A percentile compares a stretch with the other conserved stretches of the same genome.
These are phyloP conservation scores for Indicator maculatus DNA, from an alignment of 2,113 vertebrate genomes.

Conservation along the genomic window DNA sequence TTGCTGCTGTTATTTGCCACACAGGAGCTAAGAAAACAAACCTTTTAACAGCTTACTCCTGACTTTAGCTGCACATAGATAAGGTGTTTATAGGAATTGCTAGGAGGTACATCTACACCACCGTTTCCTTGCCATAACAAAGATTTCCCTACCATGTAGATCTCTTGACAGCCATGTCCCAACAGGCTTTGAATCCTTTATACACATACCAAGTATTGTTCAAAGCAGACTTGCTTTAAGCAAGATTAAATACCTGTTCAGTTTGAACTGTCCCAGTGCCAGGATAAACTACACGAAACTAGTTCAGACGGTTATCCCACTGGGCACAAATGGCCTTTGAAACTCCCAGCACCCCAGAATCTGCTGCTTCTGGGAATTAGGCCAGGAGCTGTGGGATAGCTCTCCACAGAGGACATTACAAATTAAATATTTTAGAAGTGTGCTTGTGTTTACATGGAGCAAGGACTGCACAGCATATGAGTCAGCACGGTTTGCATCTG, in stretches of 20 bases:
- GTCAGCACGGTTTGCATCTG: conserved; percentile 47
- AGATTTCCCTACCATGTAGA: conserved; percentile 19
- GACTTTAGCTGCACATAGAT: background rate
- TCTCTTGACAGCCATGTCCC: conserved; percentile 49
- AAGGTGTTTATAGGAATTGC: background rate
- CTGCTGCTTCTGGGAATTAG: conserved; percentile 62
- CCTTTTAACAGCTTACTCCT: background rate
- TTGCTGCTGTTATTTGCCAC: background rate
- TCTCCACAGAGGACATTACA: conserved; percentile 45
- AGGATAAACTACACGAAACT: conserved; percentile 55
- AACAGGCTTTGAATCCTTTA: conserved; percentile 39
- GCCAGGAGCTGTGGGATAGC: conserved; percentile 59
- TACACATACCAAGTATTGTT: conserved; percentile 52
- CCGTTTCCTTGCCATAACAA: conserved; percentile 22
- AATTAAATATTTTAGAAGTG: conserved; percentile 62
- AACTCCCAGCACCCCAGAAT: conserved; percentile 56
- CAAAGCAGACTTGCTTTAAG: conserved; percentile 63
- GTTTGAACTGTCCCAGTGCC: conserved; percentile 61
- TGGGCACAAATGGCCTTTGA: conserved; percentile 41
- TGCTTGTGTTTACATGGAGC: conserved; percentile 51
- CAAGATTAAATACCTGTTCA: conserved; percentile 70
- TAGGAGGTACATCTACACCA: background rate
- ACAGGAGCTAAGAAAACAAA: background rate
- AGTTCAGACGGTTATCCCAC: conserved; percentile 39
- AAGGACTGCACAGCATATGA: conserved; percentile 37